Percentiles rank a stretch among this genome's conserved stretches.
These are phyloP conservation scores for Pampus argenteus DNA, from an alignment of 2,797 vertebrate genomes.

Conservation along the genomic window DNA sequence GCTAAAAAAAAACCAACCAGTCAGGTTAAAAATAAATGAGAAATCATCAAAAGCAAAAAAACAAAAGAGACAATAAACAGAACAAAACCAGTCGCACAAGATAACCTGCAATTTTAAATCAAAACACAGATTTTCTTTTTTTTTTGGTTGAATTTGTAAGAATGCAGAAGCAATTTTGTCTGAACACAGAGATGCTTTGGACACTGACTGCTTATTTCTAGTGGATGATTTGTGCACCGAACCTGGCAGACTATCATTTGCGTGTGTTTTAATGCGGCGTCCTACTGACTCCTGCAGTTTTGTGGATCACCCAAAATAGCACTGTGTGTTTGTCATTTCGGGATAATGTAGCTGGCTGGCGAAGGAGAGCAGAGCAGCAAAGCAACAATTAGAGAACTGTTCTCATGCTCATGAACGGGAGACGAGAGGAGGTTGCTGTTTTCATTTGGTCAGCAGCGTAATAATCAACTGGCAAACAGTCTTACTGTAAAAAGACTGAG, in stretches of 20 bases:
- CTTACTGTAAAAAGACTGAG: constrained; percentile 47
- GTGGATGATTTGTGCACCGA: constrained; percentile 70
- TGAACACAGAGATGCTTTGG: constrained; percentile 47
- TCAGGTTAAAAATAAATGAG: constrained; percentile 41
- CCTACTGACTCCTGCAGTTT: constrained; percentile 76
- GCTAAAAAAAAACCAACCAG: no score
- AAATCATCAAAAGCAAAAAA: constrained; percentile 34
- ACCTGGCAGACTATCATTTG: constrained; percentile 78
- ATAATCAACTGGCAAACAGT: constrained; percentile 65
- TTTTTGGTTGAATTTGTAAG: constrained; percentile 57
- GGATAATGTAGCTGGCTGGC: constrained; percentile 76
- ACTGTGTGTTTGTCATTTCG: constrained; percentile 81
- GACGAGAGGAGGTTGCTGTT: constrained; percentile 64
- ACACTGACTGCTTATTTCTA: constrained; percentile 67
- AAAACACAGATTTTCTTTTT: constrained; percentile 66
- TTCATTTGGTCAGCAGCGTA: constrained; percentile 70
- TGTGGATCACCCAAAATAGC: constrained; percentile 82
- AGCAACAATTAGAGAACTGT: constrained; percentile 78
- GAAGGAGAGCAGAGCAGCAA: constrained; percentile 62
- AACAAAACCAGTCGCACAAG: constrained; percentile 28
- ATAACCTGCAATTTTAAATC: constrained; percentile 67
- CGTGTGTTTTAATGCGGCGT: constrained; percentile 77
- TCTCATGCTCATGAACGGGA: constrained; percentile 63
- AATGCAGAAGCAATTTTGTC: constrained; percentile 51
- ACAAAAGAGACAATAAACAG: constrained; percentile 50